A percentile compares a stretch with the other conserved stretches of the same genome.
Evolutionary conservation across 2,888 invertebrate genomes (phyloP).

Genomic region (Amblyteles armatorius): DNA sequence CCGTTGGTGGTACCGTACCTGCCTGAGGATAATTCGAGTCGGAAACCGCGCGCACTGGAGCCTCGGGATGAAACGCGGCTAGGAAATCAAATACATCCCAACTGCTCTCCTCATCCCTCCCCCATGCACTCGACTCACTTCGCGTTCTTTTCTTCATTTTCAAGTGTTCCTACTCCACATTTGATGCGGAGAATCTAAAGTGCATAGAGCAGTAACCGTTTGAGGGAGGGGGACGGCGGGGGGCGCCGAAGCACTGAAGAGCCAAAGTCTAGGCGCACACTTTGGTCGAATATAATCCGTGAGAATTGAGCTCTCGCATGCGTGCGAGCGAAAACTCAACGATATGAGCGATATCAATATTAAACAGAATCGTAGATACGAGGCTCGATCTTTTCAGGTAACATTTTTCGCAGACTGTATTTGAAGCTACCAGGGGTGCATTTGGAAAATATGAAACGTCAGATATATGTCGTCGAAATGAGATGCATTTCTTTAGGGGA

Average conservation of each 20-base stretch:
- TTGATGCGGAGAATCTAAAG: conserved; percentile 22
- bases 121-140: conserved; percentile 26
- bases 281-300: conserved; percentile 11
- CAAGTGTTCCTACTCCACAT: not conserved
- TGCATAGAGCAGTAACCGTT: conserved; percentile 38
- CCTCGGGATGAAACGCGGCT: conserved; percentile 18
- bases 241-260: not conserved
- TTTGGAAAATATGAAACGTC: not conserved
- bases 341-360: not conserved
- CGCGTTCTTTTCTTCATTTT: conserved; percentile 30
- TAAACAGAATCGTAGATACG: not conserved
- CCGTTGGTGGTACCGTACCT: conserved; percentile 6
- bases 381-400: not conserved
- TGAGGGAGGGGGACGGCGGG: not conserved
- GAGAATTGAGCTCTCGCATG: not conserved
- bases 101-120: not conserved
- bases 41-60: not conserved
- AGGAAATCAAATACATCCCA: conserved; percentile 35
- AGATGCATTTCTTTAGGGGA: not conserved
- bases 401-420: not conserved
- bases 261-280: not conserved
- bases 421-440: not conserved
- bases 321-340: not conserved
- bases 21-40: conserved; percentile 20
- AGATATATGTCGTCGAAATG: not conserved